Conservation (phyloP, 2,797 vertebrate species). For the Alosa sapidissima region DNA sequence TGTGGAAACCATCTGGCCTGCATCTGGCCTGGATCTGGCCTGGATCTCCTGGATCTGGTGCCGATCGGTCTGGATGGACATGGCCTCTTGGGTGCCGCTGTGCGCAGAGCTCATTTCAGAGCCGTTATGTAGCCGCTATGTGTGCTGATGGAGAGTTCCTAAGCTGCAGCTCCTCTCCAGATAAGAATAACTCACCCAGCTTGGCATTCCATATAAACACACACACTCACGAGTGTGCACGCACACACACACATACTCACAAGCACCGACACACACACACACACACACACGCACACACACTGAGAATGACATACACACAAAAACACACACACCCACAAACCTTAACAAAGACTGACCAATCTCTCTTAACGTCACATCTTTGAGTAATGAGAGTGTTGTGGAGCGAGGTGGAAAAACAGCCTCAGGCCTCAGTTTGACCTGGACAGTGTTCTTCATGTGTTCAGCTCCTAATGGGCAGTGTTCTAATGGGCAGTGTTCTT, state of each 20-base stretch:
- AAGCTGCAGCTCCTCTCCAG: neutral
- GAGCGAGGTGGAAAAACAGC: neutral
- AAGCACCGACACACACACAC: neutral
- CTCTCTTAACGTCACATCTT: neutral
- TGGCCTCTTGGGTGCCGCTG: neutral
- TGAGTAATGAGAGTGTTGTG: neutral
- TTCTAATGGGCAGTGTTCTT: neutral
- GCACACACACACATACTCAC: neutral
- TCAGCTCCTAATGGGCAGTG: neutral
- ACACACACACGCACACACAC: slow-evolving; percentile 3
- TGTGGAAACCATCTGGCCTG: neutral
- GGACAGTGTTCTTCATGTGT: neutral
- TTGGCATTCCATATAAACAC: slow-evolving; percentile 10
- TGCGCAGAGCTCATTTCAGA: neutral
- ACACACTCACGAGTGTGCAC: neutral
- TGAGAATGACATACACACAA: neutral
- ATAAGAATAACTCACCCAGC: neutral
- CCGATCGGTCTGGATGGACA: neutral
- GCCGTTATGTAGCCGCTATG: neutral
- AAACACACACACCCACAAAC: neutral
- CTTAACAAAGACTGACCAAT: neutral
- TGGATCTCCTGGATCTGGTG: neutral
- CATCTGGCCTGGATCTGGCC: neutral
- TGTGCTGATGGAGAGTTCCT: neutral
- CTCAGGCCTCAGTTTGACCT: neutral